phyloP scores from a whole-genome alignment of 2,888 invertebrate genomes.

The Agrochola lychnidis region DNA sequence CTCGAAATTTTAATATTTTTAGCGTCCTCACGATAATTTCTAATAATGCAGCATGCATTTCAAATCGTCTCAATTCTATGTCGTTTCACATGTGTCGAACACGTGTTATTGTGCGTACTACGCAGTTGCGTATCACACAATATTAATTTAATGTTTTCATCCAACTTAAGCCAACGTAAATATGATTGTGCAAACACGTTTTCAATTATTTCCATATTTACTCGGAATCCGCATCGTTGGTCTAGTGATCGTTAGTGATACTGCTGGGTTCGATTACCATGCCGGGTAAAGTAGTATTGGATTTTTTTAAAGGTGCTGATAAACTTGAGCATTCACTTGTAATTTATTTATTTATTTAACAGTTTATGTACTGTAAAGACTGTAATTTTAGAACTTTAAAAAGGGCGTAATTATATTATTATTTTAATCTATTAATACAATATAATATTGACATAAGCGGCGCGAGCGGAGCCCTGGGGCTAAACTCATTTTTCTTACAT shows the following conservation, averaged over 20 bases:
- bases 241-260: no score
- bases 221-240: not conserved
- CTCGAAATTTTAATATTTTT: not conserved
- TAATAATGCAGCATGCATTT: not conserved
- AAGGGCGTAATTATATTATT: no score
- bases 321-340: no score
- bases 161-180: slow-evolving; percentile 2
- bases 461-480: no score
- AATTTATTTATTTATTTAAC: no score
- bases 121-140: not conserved
- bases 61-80: not conserved
- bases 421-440: no score
- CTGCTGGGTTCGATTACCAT: not conserved
- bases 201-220: slow-evolving; percentile 38
- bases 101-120: no score
- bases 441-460: no score
- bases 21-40: not conserved
- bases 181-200: slow-evolving; percentile 8
- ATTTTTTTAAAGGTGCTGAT: not conserved
- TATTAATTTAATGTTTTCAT: not conserved
- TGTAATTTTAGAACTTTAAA: no score
- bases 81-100: not conserved
- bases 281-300: not conserved
- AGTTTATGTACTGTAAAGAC: no score
- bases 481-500: no score